These are phyloP conservation scores for Poecilia wingei DNA, from an alignment of 2,797 vertebrate genomes.

Conservation along the genomic window DNA sequence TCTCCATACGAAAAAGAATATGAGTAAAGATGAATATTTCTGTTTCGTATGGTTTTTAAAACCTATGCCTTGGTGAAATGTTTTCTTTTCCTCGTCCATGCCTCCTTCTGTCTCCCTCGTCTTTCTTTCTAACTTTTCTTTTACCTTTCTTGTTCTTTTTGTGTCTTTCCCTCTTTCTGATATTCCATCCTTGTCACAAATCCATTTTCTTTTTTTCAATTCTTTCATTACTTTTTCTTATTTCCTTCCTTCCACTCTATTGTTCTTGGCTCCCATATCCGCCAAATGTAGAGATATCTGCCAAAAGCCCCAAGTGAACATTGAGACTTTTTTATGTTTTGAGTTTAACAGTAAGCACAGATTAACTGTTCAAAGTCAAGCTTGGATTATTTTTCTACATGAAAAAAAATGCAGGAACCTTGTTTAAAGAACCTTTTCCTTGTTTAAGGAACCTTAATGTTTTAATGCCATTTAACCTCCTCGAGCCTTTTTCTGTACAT, in stretches of 20 bases:
- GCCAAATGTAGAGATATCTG: background rate
- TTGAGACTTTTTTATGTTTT: background rate
- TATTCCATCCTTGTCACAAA: background rate
- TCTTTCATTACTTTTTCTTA: background rate
- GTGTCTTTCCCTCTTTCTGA: background rate
- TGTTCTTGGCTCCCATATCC: background rate
- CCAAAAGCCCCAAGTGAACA: background rate
- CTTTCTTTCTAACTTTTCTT: background rate
- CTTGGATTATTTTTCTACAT: background rate
- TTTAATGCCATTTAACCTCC: background rate
- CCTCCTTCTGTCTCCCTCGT: background rate
- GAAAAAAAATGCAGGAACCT: background rate
- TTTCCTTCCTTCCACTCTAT: background rate
- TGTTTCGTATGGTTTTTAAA: background rate
- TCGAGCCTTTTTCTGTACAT: background rate
- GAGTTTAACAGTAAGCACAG: background rate
- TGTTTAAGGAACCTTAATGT: background rate
- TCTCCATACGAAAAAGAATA: background rate
- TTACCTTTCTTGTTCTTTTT: background rate
- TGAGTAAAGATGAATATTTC: background rate
- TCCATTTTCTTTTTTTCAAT: background rate
- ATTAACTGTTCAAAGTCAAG: background rate
- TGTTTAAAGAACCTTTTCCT: background rate
- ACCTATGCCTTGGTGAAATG: background rate
- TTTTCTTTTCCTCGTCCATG: background rate